These are phyloP conservation scores for Mya arenaria DNA, from an alignment of 1,140 invertebrate species.

Conservation along the genomic window DNA sequence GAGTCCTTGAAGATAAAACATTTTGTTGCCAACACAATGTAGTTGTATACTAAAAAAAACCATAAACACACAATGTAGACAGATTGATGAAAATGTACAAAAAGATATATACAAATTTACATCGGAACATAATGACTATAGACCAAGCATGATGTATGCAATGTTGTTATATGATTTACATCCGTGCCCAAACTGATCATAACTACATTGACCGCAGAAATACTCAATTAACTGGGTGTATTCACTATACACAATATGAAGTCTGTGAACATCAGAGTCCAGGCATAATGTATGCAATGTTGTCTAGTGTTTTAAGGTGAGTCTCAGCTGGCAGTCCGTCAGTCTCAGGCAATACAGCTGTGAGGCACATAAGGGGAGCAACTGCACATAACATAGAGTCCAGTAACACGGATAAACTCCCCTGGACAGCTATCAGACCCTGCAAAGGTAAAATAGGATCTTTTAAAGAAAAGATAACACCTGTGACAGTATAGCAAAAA, in stretches of 20 bases:
- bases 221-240: too few species aligned
- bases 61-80: too few species aligned
- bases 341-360: constrained; percentile 90
- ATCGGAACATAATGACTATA: background rate
- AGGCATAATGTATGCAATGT: constrained; percentile 98
- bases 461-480: background rate
- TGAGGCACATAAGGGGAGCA: constrained; percentile 93
- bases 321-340: constrained; percentile 87
- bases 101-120: too few species aligned
- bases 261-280: constrained; percentile 92
- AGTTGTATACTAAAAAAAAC: too few species aligned
- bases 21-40: too few species aligned
- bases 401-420: constrained; percentile 95
- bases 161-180: too few species aligned
- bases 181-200: too few species aligned
- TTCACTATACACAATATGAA: too few species aligned
- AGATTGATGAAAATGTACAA: too few species aligned
- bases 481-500: background rate
- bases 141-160: background rate
- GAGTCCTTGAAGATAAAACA: too few species aligned
- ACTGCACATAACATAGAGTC: constrained; percentile 97
- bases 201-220: too few species aligned
- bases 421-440: constrained; percentile 96
- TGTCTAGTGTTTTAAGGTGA: constrained; percentile 91
- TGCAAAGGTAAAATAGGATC: constrained; percentile 81